Base-by-base conservation (phyloP, 2,113 vertebrate genomes). In the Bufo gargarizans region DNA sequence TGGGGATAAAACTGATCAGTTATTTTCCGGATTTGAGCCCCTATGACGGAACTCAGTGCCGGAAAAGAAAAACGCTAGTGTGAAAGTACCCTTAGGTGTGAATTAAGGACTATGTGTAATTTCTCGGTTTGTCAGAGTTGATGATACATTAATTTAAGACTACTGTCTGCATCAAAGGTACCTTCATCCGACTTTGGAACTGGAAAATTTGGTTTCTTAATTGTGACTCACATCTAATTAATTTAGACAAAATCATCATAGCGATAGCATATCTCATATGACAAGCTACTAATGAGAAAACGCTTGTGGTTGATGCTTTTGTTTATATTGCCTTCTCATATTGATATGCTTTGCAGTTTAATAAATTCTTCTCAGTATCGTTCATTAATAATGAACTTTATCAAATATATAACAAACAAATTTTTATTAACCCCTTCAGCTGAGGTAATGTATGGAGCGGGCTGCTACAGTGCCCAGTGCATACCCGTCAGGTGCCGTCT, bases 61-160 rank as follows among this genome's bases (percentile, higher is more conserved):
- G 33, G 1, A 33, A 33, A 33, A 33, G 33, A 33, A 33, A 33
- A 33, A 33, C 33, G 33, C 33, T 33, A 33, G 33, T 33, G 33
- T 33, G 33, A 33, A 33, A 33, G 33, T 1, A 33, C 33, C 33
- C 47, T 8, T 16, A 17, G 49, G n/a, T 83, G 47, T 84, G 71
- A 89, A 85, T 82, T 82, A 22, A 84, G 83, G 58, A 86, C 81
- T 79, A 33, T 74, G 67, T 82, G 83, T 63, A 69, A 77, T 71
- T 83, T 88, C 69, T 88, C 49, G 65, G 61, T 50, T 56, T 82
- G 59, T 87, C 72, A 83, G 49, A 84, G 61, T 49, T 13, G 17
- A 45, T 53, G 72, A 16, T 82, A 33, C 89, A 88, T 47, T 86
- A 74, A 89, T 77, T 86, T 69, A 69, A 47, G n/a, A 58, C 6